Conservation (phyloP, 2,888 invertebrate species). For the Tetanocera ferruginea region DNA sequence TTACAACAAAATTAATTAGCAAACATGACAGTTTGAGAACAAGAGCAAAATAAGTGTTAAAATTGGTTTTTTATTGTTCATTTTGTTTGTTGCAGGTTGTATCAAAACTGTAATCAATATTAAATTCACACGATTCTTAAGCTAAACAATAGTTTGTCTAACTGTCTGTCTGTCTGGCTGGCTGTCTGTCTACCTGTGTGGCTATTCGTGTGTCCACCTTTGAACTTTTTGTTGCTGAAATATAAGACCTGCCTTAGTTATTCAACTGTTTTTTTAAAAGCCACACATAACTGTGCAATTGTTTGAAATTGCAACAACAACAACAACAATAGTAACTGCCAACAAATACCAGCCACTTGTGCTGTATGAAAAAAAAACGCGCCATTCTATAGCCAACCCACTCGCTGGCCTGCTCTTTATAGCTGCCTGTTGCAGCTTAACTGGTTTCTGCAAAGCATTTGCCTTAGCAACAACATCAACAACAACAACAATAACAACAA, state of each 20-base stretch:
- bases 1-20: not conserved
- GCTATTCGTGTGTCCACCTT: slow-evolving; percentile 14
- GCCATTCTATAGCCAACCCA: no score
- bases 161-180: not conserved
- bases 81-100: not conserved
- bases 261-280: not conserved
- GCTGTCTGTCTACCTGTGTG: no score
- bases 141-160: not conserved
- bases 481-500: not conserved
- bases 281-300: slow-evolving; percentile 10
- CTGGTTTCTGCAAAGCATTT: not conserved
- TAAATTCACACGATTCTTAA: slow-evolving; percentile 13
- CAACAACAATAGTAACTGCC: not conserved
- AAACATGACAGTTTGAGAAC: slow-evolving; percentile 7
- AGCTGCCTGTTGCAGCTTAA: not conserved
- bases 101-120: not conserved
- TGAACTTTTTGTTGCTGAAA: slow-evolving; percentile 15
- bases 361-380: no score
- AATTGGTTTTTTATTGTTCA: not conserved
- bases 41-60: not conserved
- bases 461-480: not conserved
- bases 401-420: no score
- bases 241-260: not conserved
- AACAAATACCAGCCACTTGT: not conserved
- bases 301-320: not conserved